A percentile compares a stretch with the other conserved stretches of the same genome.
phyloP scores from a whole-genome alignment of 2,113 vertebrate genomes.

The Xyrauchen texanus region DNA sequence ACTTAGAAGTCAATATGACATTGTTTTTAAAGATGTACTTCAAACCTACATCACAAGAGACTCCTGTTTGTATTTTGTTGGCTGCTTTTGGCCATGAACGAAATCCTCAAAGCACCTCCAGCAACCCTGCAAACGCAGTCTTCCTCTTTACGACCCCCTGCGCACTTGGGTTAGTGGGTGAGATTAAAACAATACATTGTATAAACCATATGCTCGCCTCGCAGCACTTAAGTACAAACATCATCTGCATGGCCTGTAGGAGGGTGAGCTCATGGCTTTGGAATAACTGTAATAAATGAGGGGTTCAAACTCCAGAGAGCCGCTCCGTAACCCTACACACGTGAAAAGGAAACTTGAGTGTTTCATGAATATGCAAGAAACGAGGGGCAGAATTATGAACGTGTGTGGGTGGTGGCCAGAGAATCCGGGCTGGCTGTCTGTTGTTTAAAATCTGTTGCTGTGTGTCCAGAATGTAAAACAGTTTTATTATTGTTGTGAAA shows the following conservation, averaged over 20 bases:
- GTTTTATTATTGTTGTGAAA: no score
- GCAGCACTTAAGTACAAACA: slow-evolving; percentile 56
- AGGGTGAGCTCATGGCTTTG: slow-evolving; percentile 67
- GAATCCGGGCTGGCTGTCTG: not conserved
- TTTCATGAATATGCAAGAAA: slow-evolving; percentile 30
- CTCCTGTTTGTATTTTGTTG: not conserved
- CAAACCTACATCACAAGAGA: not conserved
- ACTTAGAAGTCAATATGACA: no score
- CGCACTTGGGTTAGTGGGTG: not conserved
- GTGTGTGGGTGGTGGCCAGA: not conserved
- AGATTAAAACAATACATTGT: slow-evolving; percentile 52
- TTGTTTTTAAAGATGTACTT: not conserved
- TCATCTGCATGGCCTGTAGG: slow-evolving; percentile 44
- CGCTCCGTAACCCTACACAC: slow-evolving; percentile 22
- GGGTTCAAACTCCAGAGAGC: slow-evolving; percentile 2
- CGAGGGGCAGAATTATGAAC: not conserved
- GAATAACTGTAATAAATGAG: slow-evolving; percentile 53
- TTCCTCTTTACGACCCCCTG: not conserved
- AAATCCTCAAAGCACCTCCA: not conserved
- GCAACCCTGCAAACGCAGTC: not conserved
- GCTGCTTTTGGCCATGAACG: not conserved
- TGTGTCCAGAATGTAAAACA: no score
- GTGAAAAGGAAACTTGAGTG: slow-evolving; percentile 26
- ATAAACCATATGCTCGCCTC: slow-evolving; percentile 45
- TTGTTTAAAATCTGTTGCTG: not conserved